These are phyloP conservation scores for Styela clava DNA, from an alignment of 23 tunicate genomes.

Conservation along the genomic window DNA sequence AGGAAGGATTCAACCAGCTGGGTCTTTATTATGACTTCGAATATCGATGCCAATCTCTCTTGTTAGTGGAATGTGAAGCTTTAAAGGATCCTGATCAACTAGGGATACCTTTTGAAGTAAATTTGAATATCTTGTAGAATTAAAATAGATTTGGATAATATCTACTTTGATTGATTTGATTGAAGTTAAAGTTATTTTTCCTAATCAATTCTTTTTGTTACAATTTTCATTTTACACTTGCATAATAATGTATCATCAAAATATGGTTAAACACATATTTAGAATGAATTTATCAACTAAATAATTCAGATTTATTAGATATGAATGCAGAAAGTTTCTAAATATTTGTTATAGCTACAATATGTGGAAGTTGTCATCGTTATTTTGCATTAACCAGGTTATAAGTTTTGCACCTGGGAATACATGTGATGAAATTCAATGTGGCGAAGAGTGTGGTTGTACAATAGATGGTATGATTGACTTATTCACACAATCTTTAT, in stretches of 20 bases:
- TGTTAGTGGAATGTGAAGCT: conserved; percentile 53
- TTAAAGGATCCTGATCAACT: conserved; percentile 26
- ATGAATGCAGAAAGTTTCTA: too few relatives aligned
- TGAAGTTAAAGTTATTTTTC: not conserved
- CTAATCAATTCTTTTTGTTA: too few relatives aligned
- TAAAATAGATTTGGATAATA: not conserved
- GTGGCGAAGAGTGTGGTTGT: conserved; percentile 81
- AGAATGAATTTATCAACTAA: too few relatives aligned
- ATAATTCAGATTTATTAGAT: too few relatives aligned
- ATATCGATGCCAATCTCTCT: conserved; percentile 62
- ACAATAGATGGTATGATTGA: conserved; percentile 44
- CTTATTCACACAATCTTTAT: not conserved
- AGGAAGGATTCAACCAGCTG: conserved; percentile 66
- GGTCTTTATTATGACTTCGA: conserved; percentile 57
- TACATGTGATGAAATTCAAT: conserved; percentile 70
- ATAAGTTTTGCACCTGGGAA: conserved; percentile 62
- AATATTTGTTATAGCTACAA: too few relatives aligned
- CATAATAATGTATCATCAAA: too few relatives aligned
- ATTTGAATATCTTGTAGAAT: not conserved
- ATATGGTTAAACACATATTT: too few relatives aligned
- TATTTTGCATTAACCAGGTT: conserved; percentile 34
- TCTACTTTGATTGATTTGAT: not conserved
- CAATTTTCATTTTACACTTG: too few relatives aligned
- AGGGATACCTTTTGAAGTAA: conserved; percentile 55
- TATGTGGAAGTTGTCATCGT: too few relatives aligned